These are phyloP conservation scores for Cephus rjabovi DNA, from an alignment of 2,888 invertebrate genomes.

Conservation along the genomic window DNA sequence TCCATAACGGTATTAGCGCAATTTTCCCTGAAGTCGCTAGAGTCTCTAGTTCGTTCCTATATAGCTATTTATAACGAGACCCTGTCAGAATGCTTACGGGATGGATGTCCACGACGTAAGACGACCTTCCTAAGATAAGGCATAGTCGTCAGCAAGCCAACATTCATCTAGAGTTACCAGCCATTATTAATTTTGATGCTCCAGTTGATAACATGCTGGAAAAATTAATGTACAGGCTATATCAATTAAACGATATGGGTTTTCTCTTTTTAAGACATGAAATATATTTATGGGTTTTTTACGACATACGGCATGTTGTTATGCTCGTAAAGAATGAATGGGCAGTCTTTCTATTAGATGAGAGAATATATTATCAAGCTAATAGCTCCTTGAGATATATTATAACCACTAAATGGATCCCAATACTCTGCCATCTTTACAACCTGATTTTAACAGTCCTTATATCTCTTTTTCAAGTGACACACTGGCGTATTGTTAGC, in stretches of 20 bases:
- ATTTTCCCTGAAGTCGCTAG: not conserved
- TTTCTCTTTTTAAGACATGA: not conserved
- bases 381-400: not conserved
- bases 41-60: not conserved
- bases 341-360: not conserved
- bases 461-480: not conserved
- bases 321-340: not conserved
- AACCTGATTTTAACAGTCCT: not conserved
- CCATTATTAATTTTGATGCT: not conserved
- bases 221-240: not conserved
- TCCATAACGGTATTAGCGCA: not conserved
- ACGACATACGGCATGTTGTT: not conserved
- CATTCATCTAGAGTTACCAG: not conserved
- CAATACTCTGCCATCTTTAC: not conserved
- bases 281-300: not conserved
- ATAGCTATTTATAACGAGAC: not conserved
- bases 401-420: not conserved
- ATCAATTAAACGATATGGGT: conserved; percentile 15
- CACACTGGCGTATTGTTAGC: not conserved
- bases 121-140: not conserved
- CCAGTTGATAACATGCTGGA: not conserved
- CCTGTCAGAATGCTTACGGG: not conserved
- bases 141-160: not conserved
- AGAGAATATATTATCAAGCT: too few species aligned
- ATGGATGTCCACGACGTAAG: not conserved